Base-by-base conservation (phyloP, 2,113 vertebrate genomes). In the Zapus hudsonius region DNA sequence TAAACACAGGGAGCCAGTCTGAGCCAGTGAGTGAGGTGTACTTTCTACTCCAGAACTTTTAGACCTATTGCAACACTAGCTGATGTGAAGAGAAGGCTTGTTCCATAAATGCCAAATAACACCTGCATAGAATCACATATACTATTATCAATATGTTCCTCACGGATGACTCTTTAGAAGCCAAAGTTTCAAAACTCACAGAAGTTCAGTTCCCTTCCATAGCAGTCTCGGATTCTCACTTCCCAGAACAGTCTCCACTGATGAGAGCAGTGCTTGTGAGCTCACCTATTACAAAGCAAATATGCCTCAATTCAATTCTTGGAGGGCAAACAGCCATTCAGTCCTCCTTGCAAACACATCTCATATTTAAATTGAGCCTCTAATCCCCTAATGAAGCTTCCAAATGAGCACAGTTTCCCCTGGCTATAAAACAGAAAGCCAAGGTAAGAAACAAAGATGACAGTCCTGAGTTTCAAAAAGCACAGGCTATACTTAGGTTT, bases 281-380 rank as follows among this genome's bases (percentile, higher is more conserved):
- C 93, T 94, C 87, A 94, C 89, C 84, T 96, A 92, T 89, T 87
- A 95, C 89, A 90, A 96, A 90, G 94, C 91, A 89, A 92, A 89
- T 89, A 91, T 47, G 40, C 69, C 64, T 89, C 84, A 29, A 78
- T 70, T 84, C 95, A 84, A 9, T 61, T 83, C 73, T 87, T 84
- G 76, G 64, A 94, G 85, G 66, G 64, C 70, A 96, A 87, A 92
- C 0, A 72, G 59, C 40, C 67, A 59, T 52, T 72, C 19, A 0
- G 66, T 70, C 85, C 91, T 93, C 75, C 92, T 76, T 69, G 70
- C 85, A 91, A 88, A 94, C 42, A 61, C 2, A 78, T 33, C 23
- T 82, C 47, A 3, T 47, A 69, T 87, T 89, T 81, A 86, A 89
- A 70, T 33, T 36, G 59, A 31, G 67, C 73, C 42, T 86, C 73